Evolutionary conservation across 2,113 vertebrate species (phyloP), one percentile per base, ranked within the genome.

Genomic region (Elephas maximus): DNA sequence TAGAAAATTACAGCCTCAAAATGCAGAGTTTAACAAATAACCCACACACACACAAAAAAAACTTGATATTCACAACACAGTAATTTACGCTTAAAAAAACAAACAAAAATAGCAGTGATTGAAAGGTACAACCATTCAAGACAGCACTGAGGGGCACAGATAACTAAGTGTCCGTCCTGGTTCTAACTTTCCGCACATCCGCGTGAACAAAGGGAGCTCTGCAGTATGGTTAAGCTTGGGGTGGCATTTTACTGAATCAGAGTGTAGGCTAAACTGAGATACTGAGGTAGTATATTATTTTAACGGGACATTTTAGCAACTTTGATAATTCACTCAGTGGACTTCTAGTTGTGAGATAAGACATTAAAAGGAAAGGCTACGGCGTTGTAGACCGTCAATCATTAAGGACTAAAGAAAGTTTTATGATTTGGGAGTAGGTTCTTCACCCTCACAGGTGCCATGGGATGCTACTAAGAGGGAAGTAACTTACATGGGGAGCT

Each of bases 1-100:
- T 71, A 84, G 45, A 93, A 96, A 88, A 73, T 18, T 30, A n/a
- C 30, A 81, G 37, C 63, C 21, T 44, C n/a, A 83, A 71, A 90
- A 78, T 20, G 14, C 51, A 86, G 12, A 33, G 4, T 53, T 63
- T 91, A 88, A 85, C 23, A 81, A 60, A 79, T 65, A 86, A 63
- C 12, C 17, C 45, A 82, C 30, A 18, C 10, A 33, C 77, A 84
- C 51, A 57, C 8, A 91, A 62, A 51, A 51, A 74, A 65, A 93
- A 82, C 82, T 76, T 73, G 81, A 48, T 82, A 88, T 45, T 84
- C 33, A 88, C 7, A n/a, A 10, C 15, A 63, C 2, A 83, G 11
- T 67, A 45, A 67, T 74, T 62, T 74, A 78, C 0, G 24, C 26
- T 86, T 91, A 9, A 3, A 37, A 84, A 77, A 91, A 28, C 1